Evolutionary conservation across 2,113 vertebrate species (phyloP).

Genomic region (Ramphastos sulfuratus): DNA sequence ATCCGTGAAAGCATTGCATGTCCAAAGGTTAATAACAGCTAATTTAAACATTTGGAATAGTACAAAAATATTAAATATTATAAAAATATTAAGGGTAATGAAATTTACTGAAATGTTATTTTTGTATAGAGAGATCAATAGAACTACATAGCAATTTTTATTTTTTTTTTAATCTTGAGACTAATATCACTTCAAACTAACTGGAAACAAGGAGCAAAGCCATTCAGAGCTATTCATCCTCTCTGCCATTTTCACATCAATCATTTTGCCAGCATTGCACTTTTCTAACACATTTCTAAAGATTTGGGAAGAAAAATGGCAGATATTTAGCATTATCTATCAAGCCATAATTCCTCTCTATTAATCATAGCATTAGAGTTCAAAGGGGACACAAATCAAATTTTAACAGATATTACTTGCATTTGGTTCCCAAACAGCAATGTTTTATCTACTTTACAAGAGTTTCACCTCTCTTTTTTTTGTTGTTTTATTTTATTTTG

Average conservation of each 20-base stretch:
- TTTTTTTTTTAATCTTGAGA: not conserved
- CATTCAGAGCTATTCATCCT: constrained; percentile 45
- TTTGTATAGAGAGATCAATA: not conserved
- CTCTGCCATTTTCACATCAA: constrained; percentile 54
- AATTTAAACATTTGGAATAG: not conserved
- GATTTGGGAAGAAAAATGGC: constrained; percentile 68
- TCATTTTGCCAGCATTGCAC: constrained; percentile 45
- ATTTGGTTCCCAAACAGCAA: constrained; percentile 59
- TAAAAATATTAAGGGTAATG: not conserved
- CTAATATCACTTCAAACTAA: constrained; percentile 40
- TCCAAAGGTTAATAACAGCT: not conserved
- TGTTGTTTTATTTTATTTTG: no score
- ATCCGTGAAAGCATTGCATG: no score
- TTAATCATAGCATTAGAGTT: constrained; percentile 67
- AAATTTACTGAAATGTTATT: not conserved
- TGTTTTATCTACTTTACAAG: constrained; percentile 68
- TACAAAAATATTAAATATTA: not conserved
- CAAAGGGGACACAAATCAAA: constrained; percentile 67
- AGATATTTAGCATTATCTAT: constrained; percentile 72
- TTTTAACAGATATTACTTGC: constrained; percentile 59
- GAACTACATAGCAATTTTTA: not conserved
- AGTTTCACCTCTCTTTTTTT: not conserved
- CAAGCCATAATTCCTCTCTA: constrained; percentile 65
- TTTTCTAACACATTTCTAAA: constrained; percentile 71
- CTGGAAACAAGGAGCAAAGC: constrained; percentile 32